Conservation (phyloP, 2,888 invertebrate species). For the Linyphia triangularis region DNA sequence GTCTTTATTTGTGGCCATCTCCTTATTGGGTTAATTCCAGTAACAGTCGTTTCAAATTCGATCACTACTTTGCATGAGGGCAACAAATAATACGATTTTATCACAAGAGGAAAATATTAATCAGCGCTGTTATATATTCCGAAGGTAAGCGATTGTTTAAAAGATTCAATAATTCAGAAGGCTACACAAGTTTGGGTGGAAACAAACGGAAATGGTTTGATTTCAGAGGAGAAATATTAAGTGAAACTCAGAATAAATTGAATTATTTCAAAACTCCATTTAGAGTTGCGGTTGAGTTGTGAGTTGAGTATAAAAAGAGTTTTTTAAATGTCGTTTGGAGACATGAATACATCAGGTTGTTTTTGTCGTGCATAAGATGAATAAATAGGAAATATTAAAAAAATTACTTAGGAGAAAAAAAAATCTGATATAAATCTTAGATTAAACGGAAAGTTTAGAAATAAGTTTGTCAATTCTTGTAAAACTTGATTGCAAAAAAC, state of each 20-base stretch:
- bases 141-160: background rate
- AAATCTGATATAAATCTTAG: too few species aligned
- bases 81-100: conserved; percentile 37
- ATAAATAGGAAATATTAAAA: too few species aligned
- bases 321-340: too few species aligned
- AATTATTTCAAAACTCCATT: too few species aligned
- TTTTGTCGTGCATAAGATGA: too few species aligned
- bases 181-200: background rate
- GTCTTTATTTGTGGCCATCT: conserved; percentile 1
- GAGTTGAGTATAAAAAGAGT: too few species aligned
- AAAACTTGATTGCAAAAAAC: too few species aligned
- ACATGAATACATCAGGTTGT: too few species aligned
- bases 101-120: conserved; percentile 31
- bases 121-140: background rate
- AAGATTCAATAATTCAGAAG: conserved; percentile 9
- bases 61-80: conserved; percentile 14
- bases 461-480: too few species aligned
- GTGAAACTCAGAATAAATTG: background rate
- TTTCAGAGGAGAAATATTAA: background rate
- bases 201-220: conserved; percentile 20
- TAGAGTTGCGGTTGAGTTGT: too few species aligned
- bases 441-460: too few species aligned
- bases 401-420: too few species aligned
- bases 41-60: background rate
- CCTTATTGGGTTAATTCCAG: background rate